Conservation (phyloP, 2,888 invertebrate species). For the Poecilus cupreus region DNA sequence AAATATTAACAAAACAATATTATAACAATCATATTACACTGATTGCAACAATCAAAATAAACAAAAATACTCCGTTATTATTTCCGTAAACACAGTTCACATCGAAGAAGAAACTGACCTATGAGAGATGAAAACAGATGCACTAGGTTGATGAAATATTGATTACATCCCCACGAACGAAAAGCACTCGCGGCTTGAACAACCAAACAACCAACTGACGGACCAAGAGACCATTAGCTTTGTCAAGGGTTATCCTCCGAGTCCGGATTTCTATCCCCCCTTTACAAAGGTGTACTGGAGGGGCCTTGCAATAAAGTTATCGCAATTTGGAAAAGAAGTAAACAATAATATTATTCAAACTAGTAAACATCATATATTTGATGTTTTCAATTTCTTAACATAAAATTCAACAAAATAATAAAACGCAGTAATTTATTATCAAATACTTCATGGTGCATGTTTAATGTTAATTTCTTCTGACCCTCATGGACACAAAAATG, state of each 20-base stretch:
- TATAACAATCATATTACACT: background rate
- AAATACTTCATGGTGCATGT: no score
- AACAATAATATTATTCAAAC: no score
- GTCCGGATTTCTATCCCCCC: no score
- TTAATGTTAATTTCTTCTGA: no score
- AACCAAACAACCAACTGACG: background rate
- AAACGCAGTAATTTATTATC: background rate
- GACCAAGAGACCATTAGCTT: background rate
- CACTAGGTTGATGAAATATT: background rate
- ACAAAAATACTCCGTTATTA: background rate
- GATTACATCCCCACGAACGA: background rate
- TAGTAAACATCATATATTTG: no score
- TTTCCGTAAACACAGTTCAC: background rate
- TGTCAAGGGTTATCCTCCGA: background rate
- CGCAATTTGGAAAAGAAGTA: no score
- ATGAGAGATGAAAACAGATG: background rate
- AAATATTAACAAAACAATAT: no score
- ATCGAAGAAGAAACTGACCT: background rate
- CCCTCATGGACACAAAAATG: background rate
- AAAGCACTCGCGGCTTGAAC: background rate
- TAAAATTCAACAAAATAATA: no score
- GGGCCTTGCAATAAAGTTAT: background rate
- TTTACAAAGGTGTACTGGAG: no score
- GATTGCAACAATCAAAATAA: background rate
- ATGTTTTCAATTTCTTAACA: no score